A percentile compares a stretch with the other conserved stretches of the same genome.
phyloP scores from a whole-genome alignment of 2,888 invertebrate species.

The Chydorus sphaericus region DNA sequence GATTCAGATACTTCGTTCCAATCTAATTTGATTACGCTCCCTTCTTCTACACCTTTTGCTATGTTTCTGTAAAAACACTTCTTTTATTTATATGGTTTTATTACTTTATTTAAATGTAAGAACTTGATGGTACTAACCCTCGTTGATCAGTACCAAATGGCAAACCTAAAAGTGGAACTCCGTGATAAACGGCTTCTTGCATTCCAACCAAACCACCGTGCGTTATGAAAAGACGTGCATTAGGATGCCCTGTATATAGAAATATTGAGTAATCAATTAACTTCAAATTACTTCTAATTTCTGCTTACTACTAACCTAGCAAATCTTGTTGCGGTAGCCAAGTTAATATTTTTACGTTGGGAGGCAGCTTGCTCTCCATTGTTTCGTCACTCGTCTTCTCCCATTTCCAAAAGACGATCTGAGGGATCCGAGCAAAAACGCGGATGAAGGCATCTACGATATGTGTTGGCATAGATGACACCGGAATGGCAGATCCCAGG shows the following conservation, averaged over 20 bases:
- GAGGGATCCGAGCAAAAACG: slow-evolving; percentile 59
- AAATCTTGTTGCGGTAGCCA: slow-evolving; percentile 67
- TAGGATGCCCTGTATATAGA: not conserved
- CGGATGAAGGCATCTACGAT: slow-evolving; percentile 51
- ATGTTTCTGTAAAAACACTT: slow-evolving; percentile 8
- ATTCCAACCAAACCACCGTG: not conserved
- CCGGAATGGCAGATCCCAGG: slow-evolving; percentile 71
- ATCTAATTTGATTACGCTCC: not conserved
- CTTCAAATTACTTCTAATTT: too few relatives aligned
- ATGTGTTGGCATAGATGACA: slow-evolving; percentile 62
- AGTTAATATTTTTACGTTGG: slow-evolving; percentile 42
- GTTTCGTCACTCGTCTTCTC: slow-evolving; percentile 40
- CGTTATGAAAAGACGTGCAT: not conserved
- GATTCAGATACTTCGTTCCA: not conserved
- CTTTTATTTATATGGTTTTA: not conserved
- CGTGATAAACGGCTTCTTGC: not conserved
- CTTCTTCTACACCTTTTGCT: not conserved
- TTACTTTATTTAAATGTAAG: too few relatives aligned
- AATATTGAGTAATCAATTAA: not conserved
- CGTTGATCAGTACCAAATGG: slow-evolving; percentile 1
- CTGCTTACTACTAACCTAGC: slow-evolving; percentile 28
- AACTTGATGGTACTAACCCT: not conserved
- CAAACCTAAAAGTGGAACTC: not conserved
- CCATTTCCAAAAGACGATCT: slow-evolving; percentile 71
- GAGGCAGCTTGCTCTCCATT: slow-evolving; percentile 32